Conservation (phyloP, 92 coral and sea anemone species). For the Muricea muricata region DNA sequence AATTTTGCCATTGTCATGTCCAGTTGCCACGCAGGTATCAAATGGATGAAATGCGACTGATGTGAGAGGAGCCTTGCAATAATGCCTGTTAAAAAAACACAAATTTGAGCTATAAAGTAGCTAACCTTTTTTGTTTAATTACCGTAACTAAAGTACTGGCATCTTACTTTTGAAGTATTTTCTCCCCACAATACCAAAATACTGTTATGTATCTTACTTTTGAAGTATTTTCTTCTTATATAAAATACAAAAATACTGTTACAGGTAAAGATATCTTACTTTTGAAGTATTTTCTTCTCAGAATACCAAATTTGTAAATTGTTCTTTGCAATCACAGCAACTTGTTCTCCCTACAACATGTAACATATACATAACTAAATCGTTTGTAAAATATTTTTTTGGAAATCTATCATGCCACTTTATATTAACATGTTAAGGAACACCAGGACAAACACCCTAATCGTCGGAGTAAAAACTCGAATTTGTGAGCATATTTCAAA, state of each 20-base stretch:
- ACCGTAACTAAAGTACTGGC: too few species aligned
- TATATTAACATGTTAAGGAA: too few species aligned
- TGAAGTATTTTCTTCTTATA: too few species aligned
- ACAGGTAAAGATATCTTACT: constrained; percentile 39
- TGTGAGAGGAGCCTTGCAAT: constrained; percentile 62
- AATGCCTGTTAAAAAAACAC: constrained; percentile 57
- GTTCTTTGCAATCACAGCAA: constrained; percentile 50
- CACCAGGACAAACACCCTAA: too few species aligned
- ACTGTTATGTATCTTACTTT: too few species aligned
- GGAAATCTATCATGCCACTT: too few species aligned
- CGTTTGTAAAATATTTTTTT: too few species aligned
- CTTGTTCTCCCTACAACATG: constrained; percentile 48
- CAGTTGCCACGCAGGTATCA: constrained; percentile 81
- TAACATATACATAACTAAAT: not conserved
- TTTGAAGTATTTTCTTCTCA: constrained; percentile 41
- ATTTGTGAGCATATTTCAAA: too few species aligned
- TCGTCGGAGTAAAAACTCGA: too few species aligned
- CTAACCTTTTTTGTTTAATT: too few species aligned
- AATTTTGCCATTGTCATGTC: constrained; percentile 75
- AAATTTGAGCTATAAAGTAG: not conserved
- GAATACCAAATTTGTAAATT: constrained; percentile 61
- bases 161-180: too few species aligned
- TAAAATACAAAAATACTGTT: not conserved
- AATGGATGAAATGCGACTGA: constrained; percentile 85
- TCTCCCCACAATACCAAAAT: too few species aligned